These are phyloP conservation scores for Cheumatopsyche charites DNA, from an alignment of 1,140 invertebrate species.

Conservation along the genomic window DNA sequence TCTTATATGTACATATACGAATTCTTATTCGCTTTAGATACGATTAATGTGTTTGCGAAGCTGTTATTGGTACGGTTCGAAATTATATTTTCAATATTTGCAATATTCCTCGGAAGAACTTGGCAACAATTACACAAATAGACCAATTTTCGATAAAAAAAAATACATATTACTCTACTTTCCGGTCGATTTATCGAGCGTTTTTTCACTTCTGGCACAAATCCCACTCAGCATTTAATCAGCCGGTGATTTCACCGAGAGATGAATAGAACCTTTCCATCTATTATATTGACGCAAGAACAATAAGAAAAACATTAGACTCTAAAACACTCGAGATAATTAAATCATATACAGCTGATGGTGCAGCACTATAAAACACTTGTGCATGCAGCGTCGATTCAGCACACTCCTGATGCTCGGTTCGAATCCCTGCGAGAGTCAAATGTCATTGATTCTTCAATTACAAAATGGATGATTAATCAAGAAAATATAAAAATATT, in stretches of 20 bases:
- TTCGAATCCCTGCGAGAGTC: too few species aligned
- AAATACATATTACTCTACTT: conserved; percentile 29
- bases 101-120: conserved; percentile 15
- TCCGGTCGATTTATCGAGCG: conserved; percentile 26
- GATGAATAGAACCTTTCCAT: conserved; percentile 20
- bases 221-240: conserved; percentile 25
- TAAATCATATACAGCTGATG: background rate
- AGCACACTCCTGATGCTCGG: too few species aligned
- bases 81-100: conserved; percentile 10
- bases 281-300: background rate
- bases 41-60: too few species aligned
- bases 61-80: too few species aligned
- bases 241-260: conserved; percentile 21
- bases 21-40: too few species aligned
- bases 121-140: conserved; percentile 30
- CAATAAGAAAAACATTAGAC: background rate
- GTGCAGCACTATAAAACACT: too few species aligned
- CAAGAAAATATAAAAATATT: too few species aligned
- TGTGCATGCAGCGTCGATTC: too few species aligned
- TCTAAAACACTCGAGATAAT: conserved; percentile 9
- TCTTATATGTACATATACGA: too few species aligned
- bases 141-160: conserved; percentile 22
- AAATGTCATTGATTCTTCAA: too few species aligned
- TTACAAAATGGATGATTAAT: too few species aligned
- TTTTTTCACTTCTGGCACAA: conserved; percentile 32